Base-by-base conservation (phyloP, 2,113 vertebrate species). In the Hippoglossus stenolepis region DNA sequence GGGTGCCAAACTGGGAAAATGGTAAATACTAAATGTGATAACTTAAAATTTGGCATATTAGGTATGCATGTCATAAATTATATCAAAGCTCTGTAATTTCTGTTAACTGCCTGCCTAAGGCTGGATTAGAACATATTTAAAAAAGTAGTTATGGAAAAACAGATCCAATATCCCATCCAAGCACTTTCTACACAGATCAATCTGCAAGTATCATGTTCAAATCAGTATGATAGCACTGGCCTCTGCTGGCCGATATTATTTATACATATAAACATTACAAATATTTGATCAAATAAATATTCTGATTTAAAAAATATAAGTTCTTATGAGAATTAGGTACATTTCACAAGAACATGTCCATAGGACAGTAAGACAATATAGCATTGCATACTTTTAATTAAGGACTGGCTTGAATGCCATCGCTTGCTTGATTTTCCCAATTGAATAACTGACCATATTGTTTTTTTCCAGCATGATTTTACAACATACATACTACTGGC, bases 401-500 rank as follows among this genome's bases (percentile, higher is more conserved):
- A 15, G 20, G 49, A 51, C 24, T n/a, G 26, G 0, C 11, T 31
- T 75, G 31, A 18, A 75, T 65, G 56, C 60, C 54, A 65, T 5
- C 45, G 38, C 7, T 75, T 65, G 38, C n/a, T 47, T 31, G 31
- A 31, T 31, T 31, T 35, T 26, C 26, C 3, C 38, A 1, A 51
- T 59, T 65, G n/a, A 70, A 74, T 68, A 56, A 65, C 74, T 20
- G 2, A 68, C 43, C 17, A 38, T 54, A 69, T 82, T 9, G 68
- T 72, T 75, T 75, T 58, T 38, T 62, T 60, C 15, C 59, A 61
- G 73, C 64, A 54, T 82, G 43, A 58, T 73, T 71, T 80, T 72
- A 59, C 64, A 58, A 73, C 78, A 81, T 58, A 67, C 56, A 73
- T 65, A 79, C 58, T 69, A 35, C 12, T 1, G 70, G 82, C 84